phyloP scores from a whole-genome alignment of 1,140 invertebrate genomes.

The Zaprionus inermis region DNA sequence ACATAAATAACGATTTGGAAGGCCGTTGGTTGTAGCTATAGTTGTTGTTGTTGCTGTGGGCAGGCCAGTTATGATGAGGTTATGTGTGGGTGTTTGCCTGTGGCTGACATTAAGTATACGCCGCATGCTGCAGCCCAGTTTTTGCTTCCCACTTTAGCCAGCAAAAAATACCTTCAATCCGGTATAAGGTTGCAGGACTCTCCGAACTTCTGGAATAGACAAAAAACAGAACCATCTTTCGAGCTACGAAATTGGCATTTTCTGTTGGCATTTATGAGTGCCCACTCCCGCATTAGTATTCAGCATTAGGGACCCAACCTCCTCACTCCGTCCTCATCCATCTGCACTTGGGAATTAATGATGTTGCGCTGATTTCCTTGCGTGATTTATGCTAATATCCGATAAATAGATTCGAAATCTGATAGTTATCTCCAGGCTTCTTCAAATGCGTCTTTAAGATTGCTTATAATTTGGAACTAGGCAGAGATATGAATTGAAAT shows the following conservation, averaged over 20 bases:
- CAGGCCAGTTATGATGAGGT: slow-evolving; percentile 54
- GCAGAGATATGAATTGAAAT: not conserved
- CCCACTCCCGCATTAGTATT: slow-evolving; percentile 34
- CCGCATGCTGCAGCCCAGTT: slow-evolving; percentile 33
- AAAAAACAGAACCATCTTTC: slow-evolving; percentile 1
- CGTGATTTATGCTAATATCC: slow-evolving; percentile 8
- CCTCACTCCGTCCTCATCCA: not conserved
- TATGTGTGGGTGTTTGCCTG: not conserved
- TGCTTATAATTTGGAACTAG: not conserved
- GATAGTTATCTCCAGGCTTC: not conserved
- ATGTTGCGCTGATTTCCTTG: slow-evolving; percentile 25
- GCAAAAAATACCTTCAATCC: slow-evolving; percentile 3
- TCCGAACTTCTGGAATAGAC: slow-evolving; percentile 5
- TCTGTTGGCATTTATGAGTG: slow-evolving; percentile 30
- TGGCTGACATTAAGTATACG: slow-evolving; percentile 57
- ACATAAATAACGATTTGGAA: slow-evolving; percentile 59
- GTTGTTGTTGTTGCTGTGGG: slow-evolving; percentile 23
- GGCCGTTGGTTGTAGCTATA: slow-evolving; percentile 23
- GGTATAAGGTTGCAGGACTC: not conserved
- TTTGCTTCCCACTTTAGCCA: not conserved
- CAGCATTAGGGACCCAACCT: slow-evolving; percentile 33
- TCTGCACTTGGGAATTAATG: slow-evolving; percentile 27
- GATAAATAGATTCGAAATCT: not conserved
- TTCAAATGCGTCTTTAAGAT: not conserved
- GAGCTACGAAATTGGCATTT: slow-evolving; percentile 24